A percentile compares a stretch with the other conserved stretches of the same genome.
Evolutionary conservation across 2,113 vertebrate species (phyloP).

Genomic region (Phylloscopus whistleri): DNA sequence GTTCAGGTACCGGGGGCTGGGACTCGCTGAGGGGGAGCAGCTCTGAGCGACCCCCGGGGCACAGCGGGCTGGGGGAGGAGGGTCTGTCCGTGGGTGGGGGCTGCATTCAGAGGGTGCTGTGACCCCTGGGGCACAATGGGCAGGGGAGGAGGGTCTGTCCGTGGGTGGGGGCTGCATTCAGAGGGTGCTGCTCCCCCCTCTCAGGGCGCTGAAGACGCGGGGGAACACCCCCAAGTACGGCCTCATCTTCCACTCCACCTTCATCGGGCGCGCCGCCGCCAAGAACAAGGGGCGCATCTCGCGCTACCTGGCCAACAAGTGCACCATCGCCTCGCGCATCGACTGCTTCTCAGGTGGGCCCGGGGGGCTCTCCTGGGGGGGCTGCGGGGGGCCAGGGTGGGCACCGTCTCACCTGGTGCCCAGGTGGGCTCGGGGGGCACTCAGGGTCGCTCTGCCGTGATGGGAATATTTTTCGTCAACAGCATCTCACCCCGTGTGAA

Average conservation of each 20-base stretch:
- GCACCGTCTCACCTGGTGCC: neutral
- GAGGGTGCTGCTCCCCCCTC: neutral
- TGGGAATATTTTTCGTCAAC: conserved; percentile 98
- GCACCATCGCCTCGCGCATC: conserved; percentile 92
- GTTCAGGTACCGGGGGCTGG: conserved; percentile 87
- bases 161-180: accelerated
- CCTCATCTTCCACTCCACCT: conserved; percentile 97
- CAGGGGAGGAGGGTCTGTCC: no score
- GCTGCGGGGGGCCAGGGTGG: no score
- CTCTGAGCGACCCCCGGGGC: conserved; percentile 80
- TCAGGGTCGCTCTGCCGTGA: conserved; percentile 73
- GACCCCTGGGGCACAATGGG: no score
- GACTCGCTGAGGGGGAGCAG: conserved; percentile 49
- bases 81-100: no score
- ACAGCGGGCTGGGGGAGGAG: neutral
- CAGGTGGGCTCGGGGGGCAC: conserved; percentile 49
- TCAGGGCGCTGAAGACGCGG: conserved; percentile 90
- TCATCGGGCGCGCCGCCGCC: conserved; percentile 92
- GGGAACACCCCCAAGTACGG: conserved; percentile 98
- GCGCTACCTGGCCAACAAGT: conserved; percentile 97
- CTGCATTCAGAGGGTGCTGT: no score
- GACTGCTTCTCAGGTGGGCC: conserved; percentile 90
- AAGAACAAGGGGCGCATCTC: conserved; percentile 98
- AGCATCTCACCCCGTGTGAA: conserved; percentile 84
- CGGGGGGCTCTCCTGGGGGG: neutral